Evolutionary conservation across 2,113 vertebrate genomes (phyloP).

Genomic region (Cynoglossus semilaevis): DNA sequence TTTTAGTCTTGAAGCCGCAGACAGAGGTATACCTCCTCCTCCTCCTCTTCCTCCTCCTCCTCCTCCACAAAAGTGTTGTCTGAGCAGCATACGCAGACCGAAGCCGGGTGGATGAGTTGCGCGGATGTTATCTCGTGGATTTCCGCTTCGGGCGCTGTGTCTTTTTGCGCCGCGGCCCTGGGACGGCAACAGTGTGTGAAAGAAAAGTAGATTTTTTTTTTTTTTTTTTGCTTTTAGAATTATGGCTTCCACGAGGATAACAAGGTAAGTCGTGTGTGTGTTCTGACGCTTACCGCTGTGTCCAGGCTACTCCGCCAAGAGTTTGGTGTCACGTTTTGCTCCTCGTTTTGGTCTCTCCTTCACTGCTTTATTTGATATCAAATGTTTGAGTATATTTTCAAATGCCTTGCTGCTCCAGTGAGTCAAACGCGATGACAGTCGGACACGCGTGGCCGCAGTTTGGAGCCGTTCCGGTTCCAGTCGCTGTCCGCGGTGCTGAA

Average conservation of each 20-base stretch:
- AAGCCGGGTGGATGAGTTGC: constrained; percentile 44
- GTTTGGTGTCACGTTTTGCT: too few relatives aligned
- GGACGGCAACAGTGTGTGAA: constrained; percentile 60
- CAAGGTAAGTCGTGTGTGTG: constrained; percentile 50
- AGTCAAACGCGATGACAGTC: background rate
- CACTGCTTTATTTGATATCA: too few relatives aligned
- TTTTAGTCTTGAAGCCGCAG: background rate
- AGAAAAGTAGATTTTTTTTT: constrained; percentile 51
- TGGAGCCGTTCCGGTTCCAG: constrained; percentile 6
- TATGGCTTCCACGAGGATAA: constrained; percentile 60
- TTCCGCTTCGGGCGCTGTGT: constrained; percentile 44
- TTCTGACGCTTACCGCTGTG: too few relatives aligned
- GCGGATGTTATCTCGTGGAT: constrained; percentile 63
- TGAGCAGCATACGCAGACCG: background rate
- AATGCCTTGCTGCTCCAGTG: background rate
- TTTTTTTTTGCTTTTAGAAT: constrained; percentile 39
- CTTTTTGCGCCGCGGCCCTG: constrained; percentile 13
- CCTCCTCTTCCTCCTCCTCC: background rate
- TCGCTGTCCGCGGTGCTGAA: constrained; percentile 70
- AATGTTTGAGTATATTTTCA: too few relatives aligned
- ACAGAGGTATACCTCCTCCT: background rate
- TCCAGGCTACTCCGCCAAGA: too few relatives aligned
- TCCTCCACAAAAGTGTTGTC: constrained; percentile 20
- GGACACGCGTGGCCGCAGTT: constrained; percentile 14
- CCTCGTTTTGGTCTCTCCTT: too few relatives aligned